These are phyloP conservation scores for Phortica magna DNA, from an alignment of 2,888 invertebrate species.

Conservation along the genomic window DNA sequence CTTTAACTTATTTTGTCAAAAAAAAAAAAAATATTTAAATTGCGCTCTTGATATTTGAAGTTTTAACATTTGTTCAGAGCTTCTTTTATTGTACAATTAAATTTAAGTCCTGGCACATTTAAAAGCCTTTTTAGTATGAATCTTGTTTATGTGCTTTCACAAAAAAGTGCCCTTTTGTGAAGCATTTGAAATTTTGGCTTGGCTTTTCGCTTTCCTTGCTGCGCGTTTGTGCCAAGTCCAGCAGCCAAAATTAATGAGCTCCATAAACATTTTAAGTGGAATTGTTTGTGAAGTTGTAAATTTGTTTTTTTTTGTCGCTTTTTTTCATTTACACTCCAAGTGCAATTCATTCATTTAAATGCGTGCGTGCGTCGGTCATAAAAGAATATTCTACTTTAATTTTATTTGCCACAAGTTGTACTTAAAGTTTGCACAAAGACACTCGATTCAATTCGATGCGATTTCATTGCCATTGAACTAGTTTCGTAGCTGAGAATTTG, in stretches of 20 bases:
- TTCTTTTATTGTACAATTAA: too few species aligned
- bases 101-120: too few species aligned
- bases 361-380: neutral
- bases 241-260: constrained; percentile 65
- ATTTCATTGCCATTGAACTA: neutral
- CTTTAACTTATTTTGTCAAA: too few species aligned
- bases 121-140: too few species aligned
- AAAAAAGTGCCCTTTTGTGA: too few species aligned
- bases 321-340: constrained; percentile 39
- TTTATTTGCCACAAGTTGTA: neutral
- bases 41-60: too few species aligned
- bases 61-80: too few species aligned
- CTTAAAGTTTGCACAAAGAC: neutral
- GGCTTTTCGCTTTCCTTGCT: neutral
- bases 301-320: constrained; percentile 53
- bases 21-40: too few species aligned
- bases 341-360: constrained; percentile 62
- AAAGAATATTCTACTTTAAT: neutral
- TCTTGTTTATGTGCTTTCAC: too few species aligned
- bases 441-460: neutral
- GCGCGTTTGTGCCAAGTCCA: constrained; percentile 42
- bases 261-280: constrained; percentile 73
- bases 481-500: neutral
- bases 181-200: too few species aligned
- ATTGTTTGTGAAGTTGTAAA: constrained; percentile 72